phyloP scores from a whole-genome alignment of 2,113 vertebrate species.

The Petromus typicus region DNA sequence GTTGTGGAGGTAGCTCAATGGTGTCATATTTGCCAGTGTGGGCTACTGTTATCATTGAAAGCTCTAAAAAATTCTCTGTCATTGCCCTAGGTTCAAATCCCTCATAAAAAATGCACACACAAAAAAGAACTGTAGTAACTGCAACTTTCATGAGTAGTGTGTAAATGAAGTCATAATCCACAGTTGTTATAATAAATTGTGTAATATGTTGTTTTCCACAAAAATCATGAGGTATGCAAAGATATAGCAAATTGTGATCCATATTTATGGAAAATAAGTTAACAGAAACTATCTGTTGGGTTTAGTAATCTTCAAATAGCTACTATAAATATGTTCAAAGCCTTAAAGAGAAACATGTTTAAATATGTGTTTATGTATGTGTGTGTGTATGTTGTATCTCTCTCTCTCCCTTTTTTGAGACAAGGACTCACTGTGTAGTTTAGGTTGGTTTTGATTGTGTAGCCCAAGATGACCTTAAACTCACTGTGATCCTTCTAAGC shows the following conservation, averaged over 20 bases:
- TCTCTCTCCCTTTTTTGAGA: neutral
- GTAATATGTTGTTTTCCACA: slow-evolving; percentile 17
- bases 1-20: too few species aligned
- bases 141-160: neutral
- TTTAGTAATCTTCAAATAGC: slow-evolving; percentile 36
- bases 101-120: neutral
- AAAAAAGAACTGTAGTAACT: neutral
- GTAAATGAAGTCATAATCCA: neutral
- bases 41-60: neutral
- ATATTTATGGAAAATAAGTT: neutral
- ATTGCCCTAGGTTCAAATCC: neutral
- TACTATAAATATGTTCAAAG: neutral
- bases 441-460: neutral
- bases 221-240: neutral
- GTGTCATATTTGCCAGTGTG: too few species aligned
- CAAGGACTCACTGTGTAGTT: neutral
- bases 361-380: neutral
- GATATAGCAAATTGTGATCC: neutral
- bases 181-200: neutral
- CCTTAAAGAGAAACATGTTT: slow-evolving; percentile 7
- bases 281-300: neutral
- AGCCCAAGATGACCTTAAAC: neutral
- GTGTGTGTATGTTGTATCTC: too few species aligned
- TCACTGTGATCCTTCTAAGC: neutral
- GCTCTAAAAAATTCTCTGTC: neutral